Conservation (phyloP, 2,888 invertebrate species). For the Rhynchonema sp. region DNA sequence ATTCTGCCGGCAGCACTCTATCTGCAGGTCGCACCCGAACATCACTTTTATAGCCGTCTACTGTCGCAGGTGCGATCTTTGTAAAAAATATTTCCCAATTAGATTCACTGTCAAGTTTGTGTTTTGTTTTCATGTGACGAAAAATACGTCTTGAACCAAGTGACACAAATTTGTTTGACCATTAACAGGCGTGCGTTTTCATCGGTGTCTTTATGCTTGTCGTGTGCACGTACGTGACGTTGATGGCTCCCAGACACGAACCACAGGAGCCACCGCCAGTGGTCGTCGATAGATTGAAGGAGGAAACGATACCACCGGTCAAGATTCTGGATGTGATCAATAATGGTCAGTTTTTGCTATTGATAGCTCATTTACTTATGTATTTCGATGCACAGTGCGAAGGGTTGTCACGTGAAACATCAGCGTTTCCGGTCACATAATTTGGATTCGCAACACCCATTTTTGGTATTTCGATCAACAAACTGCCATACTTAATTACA, state of each 20-base stretch:
- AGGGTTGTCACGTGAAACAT: too few relatives aligned
- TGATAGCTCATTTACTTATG: too few relatives aligned
- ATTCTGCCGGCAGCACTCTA: slow-evolving; percentile 80
- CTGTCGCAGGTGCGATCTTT: slow-evolving; percentile 1
- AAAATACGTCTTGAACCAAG: not conserved
- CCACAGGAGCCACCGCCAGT: too few relatives aligned
- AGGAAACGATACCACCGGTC: too few relatives aligned
- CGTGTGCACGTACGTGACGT: slow-evolving; percentile 68
- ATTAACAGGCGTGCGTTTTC: slow-evolving; percentile 34
- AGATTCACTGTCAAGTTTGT: not conserved
- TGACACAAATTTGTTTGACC: too few relatives aligned
- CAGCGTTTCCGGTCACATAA: too few relatives aligned
- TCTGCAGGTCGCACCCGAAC: slow-evolving; percentile 56
- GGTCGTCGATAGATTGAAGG: too few relatives aligned
- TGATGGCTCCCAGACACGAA: slow-evolving; percentile 19
- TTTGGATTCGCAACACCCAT: not conserved
- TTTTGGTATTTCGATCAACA: too few relatives aligned
- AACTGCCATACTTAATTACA: too few relatives aligned
- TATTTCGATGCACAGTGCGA: not conserved
- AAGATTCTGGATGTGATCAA: too few relatives aligned
- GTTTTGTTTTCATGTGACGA: not conserved
- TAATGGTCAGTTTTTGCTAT: too few relatives aligned
- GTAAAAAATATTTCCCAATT: not conserved
- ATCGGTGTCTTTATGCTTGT: slow-evolving; percentile 69
- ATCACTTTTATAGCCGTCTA: not conserved